Evolutionary conservation across 2,113 vertebrate species (phyloP), one percentile per base, ranked within the genome.

Genomic region (Aplodontia rufa): DNA sequence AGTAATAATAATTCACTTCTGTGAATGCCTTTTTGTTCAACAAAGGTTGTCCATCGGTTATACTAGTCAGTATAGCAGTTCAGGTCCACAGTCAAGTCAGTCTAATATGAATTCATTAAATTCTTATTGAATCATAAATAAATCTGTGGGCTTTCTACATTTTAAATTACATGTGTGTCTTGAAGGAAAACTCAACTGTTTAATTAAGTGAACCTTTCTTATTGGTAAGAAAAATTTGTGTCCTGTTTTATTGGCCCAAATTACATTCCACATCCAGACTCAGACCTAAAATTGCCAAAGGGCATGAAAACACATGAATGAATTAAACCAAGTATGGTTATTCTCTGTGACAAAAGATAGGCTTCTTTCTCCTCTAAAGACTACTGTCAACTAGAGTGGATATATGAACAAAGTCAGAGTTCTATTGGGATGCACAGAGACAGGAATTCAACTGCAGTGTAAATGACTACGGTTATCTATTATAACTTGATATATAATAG

Each of bases 31-130:
- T 68, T 55, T 12, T 79, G 20, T 86, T 91, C 12, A 75, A 86
- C 35, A 87, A 93, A 68, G 71, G 83, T 40, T 62, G 3, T n/a
- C 17, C 28, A 87, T 62, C n/a, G 81, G 69, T 55, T 80, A 79
- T 45, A 22, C 87, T n/a, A 69, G 12, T 82, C 32, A 17, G 35
- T 72, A 51, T 51, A 49, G 9, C 32, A 66, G 35, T 84, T 58
- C 68, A 78, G 37, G 58, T 78, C 24, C 42, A 78, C 37, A 88
- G 4, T 82, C 6, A 30, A 83, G 55, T 80, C 35, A 60, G 4
- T 47, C 19, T 93, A 85, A 24, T 84, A 53, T 85, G 37, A 93
- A 4, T 37, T 95, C 90, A 92, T 16, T 82, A 83, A 90, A 87
- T 87, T 64, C 22, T 71, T 58, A 60, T 8, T 83, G 35, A 89